Percentiles rank a stretch among this genome's conserved stretches.
phyloP scores from a whole-genome alignment of 2,888 invertebrate genomes.

The Phortica okadai region DNA sequence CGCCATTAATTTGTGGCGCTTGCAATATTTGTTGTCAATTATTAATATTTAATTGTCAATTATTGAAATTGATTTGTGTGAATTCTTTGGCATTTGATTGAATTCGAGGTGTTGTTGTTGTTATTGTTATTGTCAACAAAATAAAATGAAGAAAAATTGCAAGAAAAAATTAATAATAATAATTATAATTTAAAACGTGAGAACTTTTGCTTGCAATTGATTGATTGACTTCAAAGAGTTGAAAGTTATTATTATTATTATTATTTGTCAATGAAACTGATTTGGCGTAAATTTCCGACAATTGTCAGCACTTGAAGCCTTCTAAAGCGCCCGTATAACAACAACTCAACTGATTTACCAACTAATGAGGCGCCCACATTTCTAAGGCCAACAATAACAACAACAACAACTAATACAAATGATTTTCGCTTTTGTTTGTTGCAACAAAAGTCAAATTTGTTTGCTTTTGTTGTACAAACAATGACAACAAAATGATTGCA shows the following conservation, averaged over 20 bases:
- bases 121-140: too few relatives aligned
- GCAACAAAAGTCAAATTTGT: slow-evolving; percentile 33
- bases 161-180: too few relatives aligned
- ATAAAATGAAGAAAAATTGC: too few relatives aligned
- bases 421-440: background rate
- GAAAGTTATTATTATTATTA: too few relatives aligned
- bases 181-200: too few relatives aligned
- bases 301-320: slow-evolving; percentile 9
- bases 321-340: slow-evolving; percentile 55
- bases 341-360: too few relatives aligned
- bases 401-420: background rate
- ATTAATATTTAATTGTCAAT: slow-evolving; percentile 69
- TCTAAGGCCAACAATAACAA: background rate
- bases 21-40: slow-evolving; percentile 67
- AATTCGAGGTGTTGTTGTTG: background rate
- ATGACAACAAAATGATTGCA: slow-evolving; percentile 62
- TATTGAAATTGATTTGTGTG: slow-evolving; percentile 56
- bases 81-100: background rate
- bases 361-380: background rate
- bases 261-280: too few relatives aligned
- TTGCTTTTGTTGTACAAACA: slow-evolving; percentile 59
- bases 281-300: too few relatives aligned
- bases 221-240: too few relatives aligned
- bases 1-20: slow-evolving; percentile 64
- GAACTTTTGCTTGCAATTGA: too few relatives aligned